Evolutionary conservation across 92 coral and sea anemone genomes (phyloP).

Genomic region (Epizoanthus scotinus): DNA sequence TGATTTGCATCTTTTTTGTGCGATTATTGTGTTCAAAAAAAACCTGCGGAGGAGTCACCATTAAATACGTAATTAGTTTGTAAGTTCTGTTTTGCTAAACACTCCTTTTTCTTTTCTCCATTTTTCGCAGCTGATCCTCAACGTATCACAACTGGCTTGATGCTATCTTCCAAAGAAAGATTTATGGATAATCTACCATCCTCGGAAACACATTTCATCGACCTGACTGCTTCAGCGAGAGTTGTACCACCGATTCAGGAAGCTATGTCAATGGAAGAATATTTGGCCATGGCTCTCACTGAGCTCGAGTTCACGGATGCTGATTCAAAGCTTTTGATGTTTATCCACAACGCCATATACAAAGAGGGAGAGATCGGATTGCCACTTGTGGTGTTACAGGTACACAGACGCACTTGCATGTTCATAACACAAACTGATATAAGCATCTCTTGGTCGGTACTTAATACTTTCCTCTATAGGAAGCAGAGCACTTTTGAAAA

Average conservation of each 20-base stretch:
- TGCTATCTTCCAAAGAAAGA: not conserved
- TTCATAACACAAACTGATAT: too few species aligned
- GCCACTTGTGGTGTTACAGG: constrained; percentile 3
- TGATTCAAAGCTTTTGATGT: not conserved
- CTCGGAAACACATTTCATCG: too few species aligned
- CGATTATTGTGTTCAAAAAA: too few species aligned
- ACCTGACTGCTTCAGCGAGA: not conserved
- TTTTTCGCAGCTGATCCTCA: not conserved
- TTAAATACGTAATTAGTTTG: too few species aligned
- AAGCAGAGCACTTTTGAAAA: too few species aligned
- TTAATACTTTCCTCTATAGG: too few species aligned
- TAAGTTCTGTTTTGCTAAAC: not conserved
- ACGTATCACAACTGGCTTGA: not conserved
- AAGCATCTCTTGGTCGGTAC: too few species aligned
- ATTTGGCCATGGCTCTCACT: not conserved
- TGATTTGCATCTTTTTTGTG: too few species aligned
- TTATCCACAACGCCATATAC: constrained; percentile 16
- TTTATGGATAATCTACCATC: not conserved
- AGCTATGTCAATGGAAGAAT: constrained; percentile 8
- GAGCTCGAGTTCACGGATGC: constrained; percentile 13
- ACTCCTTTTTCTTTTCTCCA: not conserved
- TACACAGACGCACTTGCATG: not conserved
- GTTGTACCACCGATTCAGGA: constrained; percentile 15
- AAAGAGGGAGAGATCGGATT: constrained; percentile 28
- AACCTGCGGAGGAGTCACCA: too few species aligned